Base-by-base conservation (phyloP, 2,888 invertebrate genomes). In the Theretra japonica region DNA sequence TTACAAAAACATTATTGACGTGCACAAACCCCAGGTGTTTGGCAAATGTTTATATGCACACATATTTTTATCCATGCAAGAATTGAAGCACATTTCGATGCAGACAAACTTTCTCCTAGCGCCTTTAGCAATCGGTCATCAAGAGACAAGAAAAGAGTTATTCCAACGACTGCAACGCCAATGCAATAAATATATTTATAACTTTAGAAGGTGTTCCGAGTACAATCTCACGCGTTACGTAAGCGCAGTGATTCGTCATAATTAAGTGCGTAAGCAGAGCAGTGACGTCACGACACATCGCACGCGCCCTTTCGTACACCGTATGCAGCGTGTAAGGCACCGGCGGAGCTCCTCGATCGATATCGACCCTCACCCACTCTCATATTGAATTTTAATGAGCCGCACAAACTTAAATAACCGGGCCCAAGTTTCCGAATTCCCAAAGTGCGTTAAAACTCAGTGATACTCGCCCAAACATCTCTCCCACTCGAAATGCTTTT, bases 371-470 rank as follows among this genome's bases (percentile, higher is more conserved):
- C 80, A 79, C 80, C 80, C 82, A 76, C 76, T 79, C 78, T 80
- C 75, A 87, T 89, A 89, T 90, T 84, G 86, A 89, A 90, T 90
- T 90, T 89, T 88, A 88, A 90, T 88, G 86, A 90, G 82, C 75
- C 77, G 74, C 76, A 83, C 79, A 76, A 86, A 86, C 85, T 86
- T 83, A 87, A 87, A 86, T 83, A 88, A 82, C 82, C 76, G 73
- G 73, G 79, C 76, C 71, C 33, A 73, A 83, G 80, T 80, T 80
- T 72, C 78, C 60, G 76, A 85, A 83, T 81, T 82, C 80, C 75
- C 78, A 76, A 83, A 83, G 78, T 82, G 80, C 82, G 80, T 84
- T 76, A 76, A 78, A 83, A 84, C 83, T 85, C 77, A 41, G 30
- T 41, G 41, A 68, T 53, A 71, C 68, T 58, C 62, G 25, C 70